Evolutionary conservation across 2,888 invertebrate species (phyloP).

Genomic region (Stegophylla sp.): DNA sequence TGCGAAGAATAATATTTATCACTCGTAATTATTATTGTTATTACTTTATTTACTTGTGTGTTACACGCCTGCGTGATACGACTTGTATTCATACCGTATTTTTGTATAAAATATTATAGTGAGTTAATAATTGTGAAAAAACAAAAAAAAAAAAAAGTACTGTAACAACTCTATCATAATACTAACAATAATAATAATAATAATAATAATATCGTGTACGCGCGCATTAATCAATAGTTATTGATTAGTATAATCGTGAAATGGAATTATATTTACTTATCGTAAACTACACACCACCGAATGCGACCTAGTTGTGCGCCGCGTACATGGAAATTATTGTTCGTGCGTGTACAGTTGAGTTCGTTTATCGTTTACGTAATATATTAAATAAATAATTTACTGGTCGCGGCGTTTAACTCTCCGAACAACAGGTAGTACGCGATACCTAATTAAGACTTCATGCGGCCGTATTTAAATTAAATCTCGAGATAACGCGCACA

Average conservation of each 20-base stretch:
- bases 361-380: slow-evolving; percentile 8
- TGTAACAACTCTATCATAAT: no score
- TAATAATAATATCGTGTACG: not conserved
- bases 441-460: slow-evolving; percentile 50
- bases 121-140: no score
- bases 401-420: not conserved
- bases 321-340: slow-evolving; percentile 40
- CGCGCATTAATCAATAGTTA: not conserved
- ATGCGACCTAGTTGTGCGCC: slow-evolving; percentile 31
- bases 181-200: not conserved
- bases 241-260: slow-evolving; percentile 19
- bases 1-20: no score
- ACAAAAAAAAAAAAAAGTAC: no score
- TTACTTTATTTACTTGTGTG: no score
- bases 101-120: no score
- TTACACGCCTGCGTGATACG: no score
- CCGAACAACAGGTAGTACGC: slow-evolving; percentile 21
- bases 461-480: slow-evolving; percentile 9
- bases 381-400: no score
- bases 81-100: no score
- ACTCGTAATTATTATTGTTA: no score
- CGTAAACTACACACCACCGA: not conserved
- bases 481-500: slow-evolving; percentile 24
- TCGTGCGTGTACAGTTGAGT: not conserved
- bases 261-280: slow-evolving; percentile 33